These are phyloP conservation scores for Loris lydekkerianus DNA, from an alignment of 2,797 vertebrate species.

Conservation along the genomic window DNA sequence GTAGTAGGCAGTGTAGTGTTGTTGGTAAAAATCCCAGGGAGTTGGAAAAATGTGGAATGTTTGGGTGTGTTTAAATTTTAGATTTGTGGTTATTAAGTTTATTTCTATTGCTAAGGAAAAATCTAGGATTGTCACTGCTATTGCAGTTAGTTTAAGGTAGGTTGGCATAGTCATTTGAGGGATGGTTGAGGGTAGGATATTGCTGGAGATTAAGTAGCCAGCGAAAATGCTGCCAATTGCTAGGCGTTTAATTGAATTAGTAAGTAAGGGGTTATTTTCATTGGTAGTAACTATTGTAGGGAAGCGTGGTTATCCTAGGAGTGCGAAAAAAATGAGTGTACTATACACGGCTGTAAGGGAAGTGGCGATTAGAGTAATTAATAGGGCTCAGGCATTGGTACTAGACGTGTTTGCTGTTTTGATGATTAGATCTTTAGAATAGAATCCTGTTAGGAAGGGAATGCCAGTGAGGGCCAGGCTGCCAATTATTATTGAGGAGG, in stretches of 20 bases:
- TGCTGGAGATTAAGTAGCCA: fast-evolving
- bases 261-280: fast-evolving
- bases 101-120: fast-evolving
- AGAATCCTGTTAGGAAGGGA: constrained; percentile 73
- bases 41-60: neutral
- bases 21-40: neutral
- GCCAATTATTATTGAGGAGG: fast-evolving
- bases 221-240: neutral
- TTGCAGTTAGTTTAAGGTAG: fast-evolving
- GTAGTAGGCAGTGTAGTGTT: fast-evolving
- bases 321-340: fast-evolving
- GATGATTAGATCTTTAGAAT: constrained; percentile 81
- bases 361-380: neutral
- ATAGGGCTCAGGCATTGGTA: constrained; percentile 54
- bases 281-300: fast-evolving
- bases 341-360: neutral
- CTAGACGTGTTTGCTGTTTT: constrained; percentile 75
- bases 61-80: fast-evolving
- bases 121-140: fast-evolving
- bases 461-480: neutral
- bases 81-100: fast-evolving
- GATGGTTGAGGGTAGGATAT: fast-evolving
- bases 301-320: neutral
- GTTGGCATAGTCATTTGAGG: neutral
- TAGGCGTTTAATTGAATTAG: neutral